Evolutionary conservation across 2,113 vertebrate species (phyloP), one percentile per base, ranked within the genome.

Genomic region (Herpailurus yagouaroundi): DNA sequence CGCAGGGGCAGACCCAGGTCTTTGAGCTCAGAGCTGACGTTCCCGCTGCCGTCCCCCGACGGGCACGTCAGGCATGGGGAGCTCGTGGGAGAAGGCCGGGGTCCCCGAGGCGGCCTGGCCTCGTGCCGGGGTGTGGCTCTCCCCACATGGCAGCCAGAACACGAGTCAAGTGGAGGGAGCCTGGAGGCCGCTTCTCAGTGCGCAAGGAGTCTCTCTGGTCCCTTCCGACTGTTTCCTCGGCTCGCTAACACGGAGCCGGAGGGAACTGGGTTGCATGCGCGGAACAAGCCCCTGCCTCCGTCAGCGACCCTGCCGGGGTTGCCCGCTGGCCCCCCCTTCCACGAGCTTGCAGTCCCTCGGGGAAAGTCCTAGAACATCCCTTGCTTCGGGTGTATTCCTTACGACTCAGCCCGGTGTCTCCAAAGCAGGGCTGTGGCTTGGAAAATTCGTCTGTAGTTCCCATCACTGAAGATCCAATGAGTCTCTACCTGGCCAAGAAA

Each of bases 21-120:
- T 60, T 0, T 48, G 68, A 3, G 0, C 5, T 1, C 16, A 18
- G 55, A 14, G n/a, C 8, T 0, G 1, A 1, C 0, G 0, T 5
- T 18, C 27, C 33, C 80, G 33, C 55, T 12, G 29, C 50, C 27
- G 19, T 16, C 23, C 66, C 21, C 45, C 76, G 4, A 3, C 12
- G 19, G 12, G 19, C 3, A 1, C 3, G 1, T 25, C 87, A 10
- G 33, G 60, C 10, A 0, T 12, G 10, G n/a, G 45, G 36, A 10
- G 50, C 52, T 10, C 45, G 2, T 3, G 52, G 64, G 68, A 15
- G 63, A 25, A 23, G 6, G 27, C 60, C 2, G 2, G 23, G 90
- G 27, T 36, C 45, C 77, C 4, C 6, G 25, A 19, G 76, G 5
- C 41, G 2, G 73, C 66, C 60, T 3, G 3, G 48, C 57, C 50